Evolutionary conservation across 2,113 vertebrate species (phyloP), one percentile per base, ranked within the genome.

Genomic region (Ursus arctos): DNA sequence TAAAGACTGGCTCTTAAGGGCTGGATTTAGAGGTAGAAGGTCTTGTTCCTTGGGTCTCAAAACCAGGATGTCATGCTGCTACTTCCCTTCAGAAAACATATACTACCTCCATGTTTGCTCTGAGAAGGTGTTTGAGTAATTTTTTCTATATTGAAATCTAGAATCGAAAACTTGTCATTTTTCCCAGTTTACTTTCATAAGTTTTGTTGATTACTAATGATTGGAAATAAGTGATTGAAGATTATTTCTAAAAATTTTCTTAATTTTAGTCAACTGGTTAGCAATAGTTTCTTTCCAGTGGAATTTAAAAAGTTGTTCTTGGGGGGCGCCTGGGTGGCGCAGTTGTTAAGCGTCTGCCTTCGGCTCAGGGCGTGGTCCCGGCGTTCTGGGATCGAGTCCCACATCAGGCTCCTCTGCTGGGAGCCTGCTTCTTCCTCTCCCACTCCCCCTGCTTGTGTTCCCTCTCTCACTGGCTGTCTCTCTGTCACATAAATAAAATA

Each of bases 251-350:
- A 79, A 61, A 53, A 67, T 69, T 94, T 80, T 57, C 33, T 59
- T 92, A 33, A 59, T 97, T 90, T 86, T 92, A 63, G 31, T 90
- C 43, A 82, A 59, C 63, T 93, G 47, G 12, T 84, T 92, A 96
- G 13, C 19, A 80, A 31, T 43, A 76, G 47, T 93, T 96, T 90
- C 49, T 92, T 94, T 87, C 57, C 76, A 93, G 2, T 83, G 47
- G 36, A 87, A 72, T 76, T 93, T 94, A 87, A 80, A 69, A 81
- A 83, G 40, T 97, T 22, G 19, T 85, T 91, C 14, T 93, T 88
- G 33, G 67, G 67, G 67, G 36, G 36, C 0, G 4, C 33, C 67
- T 69, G 33, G 33, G n/a, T 36, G 67, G 67, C 16, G 36, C 36
- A 36, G 36, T 36, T 36, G 36, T 36, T 36, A 36, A 36, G 36